phyloP scores from a whole-genome alignment of 1,140 invertebrate genomes.

The Rhizoglyphus robini region DNA sequence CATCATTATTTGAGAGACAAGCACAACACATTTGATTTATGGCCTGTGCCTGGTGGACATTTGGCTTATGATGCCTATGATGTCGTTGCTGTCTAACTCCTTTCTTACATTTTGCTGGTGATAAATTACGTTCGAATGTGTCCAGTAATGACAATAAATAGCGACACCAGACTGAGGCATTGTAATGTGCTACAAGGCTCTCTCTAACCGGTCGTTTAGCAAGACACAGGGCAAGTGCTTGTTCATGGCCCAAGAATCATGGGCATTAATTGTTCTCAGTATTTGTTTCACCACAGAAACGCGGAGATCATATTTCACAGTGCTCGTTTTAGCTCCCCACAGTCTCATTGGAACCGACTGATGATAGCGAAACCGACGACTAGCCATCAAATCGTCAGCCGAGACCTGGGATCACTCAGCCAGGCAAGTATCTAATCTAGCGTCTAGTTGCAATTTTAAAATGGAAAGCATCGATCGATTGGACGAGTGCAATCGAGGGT shows the following conservation, averaged over 20 bases:
- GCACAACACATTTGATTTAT: conserved; percentile 8
- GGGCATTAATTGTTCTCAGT: background rate
- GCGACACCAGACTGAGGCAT: background rate
- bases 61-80: background rate
- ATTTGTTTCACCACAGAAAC: background rate
- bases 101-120: background rate
- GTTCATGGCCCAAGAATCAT: too few species aligned
- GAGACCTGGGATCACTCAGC: background rate
- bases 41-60: background rate
- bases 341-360: background rate
- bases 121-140: conserved; percentile 10
- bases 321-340: background rate
- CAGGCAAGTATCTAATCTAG: background rate
- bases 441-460: too few species aligned
- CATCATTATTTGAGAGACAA: background rate
- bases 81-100: background rate
- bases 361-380: background rate
- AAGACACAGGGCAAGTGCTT: background rate
- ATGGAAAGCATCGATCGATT: background rate
- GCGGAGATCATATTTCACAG: conserved; percentile 7
- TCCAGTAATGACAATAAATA: conserved; percentile 1
- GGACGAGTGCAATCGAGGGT: background rate
- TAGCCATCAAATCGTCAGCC: background rate
- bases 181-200: background rate
- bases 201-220: background rate